A percentile compares a stretch with the other conserved stretches of the same genome.
phyloP scores from a whole-genome alignment of 92 coral and sea anemone genomes.

The Parazoanthus swiftii region DNA sequence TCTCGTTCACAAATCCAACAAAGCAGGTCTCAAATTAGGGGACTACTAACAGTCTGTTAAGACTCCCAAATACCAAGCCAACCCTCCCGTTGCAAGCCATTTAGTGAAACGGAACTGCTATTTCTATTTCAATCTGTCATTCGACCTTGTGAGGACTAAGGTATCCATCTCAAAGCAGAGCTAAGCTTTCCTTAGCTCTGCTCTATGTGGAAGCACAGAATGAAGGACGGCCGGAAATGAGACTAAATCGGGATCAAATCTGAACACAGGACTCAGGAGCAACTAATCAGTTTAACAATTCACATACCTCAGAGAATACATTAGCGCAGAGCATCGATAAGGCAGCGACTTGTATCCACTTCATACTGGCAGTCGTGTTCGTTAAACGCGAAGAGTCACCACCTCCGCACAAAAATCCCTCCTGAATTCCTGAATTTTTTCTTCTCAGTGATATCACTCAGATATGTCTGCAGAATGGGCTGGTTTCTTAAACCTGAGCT shows the following conservation, averaged over 20 bases:
- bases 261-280: constrained; percentile 10
- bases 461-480: neutral
- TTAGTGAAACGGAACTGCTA: neutral
- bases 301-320: constrained; percentile 38
- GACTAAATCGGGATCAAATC: neutral
- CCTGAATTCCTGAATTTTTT: neutral
- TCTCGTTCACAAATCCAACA: neutral
- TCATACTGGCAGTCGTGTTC: neutral
- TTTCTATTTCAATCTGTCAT: neutral
- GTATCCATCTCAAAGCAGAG: neutral
- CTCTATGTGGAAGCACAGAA: neutral
- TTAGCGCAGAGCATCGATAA: constrained; percentile 17
- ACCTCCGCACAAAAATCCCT: neutral
- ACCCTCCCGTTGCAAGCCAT: neutral
- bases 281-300: neutral
- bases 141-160: neutral
- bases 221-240: constrained; percentile 37
- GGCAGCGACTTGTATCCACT: neutral
- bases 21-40: neutral
- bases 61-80: neutral
- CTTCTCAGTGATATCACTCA: neutral
- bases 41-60: neutral
- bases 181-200: neutral
- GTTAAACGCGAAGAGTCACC: neutral
- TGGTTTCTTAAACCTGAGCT: constrained; percentile 20